Evolutionary conservation across 2,888 invertebrate genomes (phyloP).

Genomic region (Eurois occulta): DNA sequence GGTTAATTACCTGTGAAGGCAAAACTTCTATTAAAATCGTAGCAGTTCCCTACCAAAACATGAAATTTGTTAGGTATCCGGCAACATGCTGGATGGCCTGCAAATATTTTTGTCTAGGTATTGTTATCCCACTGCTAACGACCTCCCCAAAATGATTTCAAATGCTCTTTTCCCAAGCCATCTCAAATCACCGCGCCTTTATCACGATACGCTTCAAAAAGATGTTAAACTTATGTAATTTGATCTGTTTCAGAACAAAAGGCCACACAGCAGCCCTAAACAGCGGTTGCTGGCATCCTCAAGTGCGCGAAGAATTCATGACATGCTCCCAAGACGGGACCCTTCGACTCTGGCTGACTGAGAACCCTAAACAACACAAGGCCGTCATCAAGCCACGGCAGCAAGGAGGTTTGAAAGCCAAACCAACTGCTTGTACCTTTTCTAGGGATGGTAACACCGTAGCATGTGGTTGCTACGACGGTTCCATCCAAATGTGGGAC

Average conservation of each 20-base stretch:
- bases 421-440: conserved; percentile 95
- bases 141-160: not conserved
- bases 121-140: not conserved
- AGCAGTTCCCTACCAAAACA: not conserved
- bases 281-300: conserved; percentile 98
- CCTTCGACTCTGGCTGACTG: conserved; percentile 96
- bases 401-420: conserved; percentile 95
- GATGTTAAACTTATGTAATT: not conserved
- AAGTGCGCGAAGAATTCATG: conserved; percentile 96
- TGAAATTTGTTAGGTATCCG: not conserved
- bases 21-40: not conserved
- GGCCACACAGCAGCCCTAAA: conserved; percentile 98
- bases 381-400: conserved; percentile 96
- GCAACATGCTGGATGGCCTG: not conserved
- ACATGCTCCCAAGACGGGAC: conserved; percentile 99
- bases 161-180: not conserved
- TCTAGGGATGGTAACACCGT: conserved; percentile 96
- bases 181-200: not conserved
- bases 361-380: conserved; percentile 94
- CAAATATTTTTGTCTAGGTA: not conserved
- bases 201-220: not conserved
- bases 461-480: conserved; percentile 98
- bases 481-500: conserved; percentile 99
- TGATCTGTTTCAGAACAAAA: conserved; percentile 91
- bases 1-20: not conserved